Percentiles rank a stretch among this genome's conserved stretches.
These are phyloP conservation scores for Lophura nycthemera DNA, from an alignment of 2,113 vertebrate genomes.

Conservation along the genomic window DNA sequence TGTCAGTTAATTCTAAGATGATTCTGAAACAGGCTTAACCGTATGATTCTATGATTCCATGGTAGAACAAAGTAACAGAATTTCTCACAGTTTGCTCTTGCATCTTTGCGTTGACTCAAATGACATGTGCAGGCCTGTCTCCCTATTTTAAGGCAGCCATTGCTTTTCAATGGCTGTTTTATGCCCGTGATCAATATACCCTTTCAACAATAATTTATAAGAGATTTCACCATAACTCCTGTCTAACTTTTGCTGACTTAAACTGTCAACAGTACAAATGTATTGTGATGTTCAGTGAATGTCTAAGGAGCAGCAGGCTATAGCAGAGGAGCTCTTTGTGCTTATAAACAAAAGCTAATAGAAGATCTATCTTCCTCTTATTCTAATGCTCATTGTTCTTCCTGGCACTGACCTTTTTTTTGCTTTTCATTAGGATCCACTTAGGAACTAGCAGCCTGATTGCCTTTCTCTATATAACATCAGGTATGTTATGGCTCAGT, in stretches of 20 bases:
- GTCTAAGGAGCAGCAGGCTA: neutral
- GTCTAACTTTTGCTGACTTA: conserved; percentile 32
- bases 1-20: neutral
- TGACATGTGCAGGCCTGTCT: neutral
- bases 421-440: conserved; percentile 5
- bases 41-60: no score
- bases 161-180: conserved; percentile 16
- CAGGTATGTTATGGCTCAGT: neutral
- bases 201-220: conserved; percentile 33
- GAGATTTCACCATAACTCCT: neutral
- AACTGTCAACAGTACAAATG: conserved; percentile 21
- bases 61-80: neutral
- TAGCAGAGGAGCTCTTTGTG: neutral
- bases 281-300: neutral
- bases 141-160: neutral
- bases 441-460: conserved; percentile 34
- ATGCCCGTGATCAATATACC: neutral
- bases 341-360: neutral
- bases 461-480: neutral
- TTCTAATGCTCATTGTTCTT: conserved; percentile 23
- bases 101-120: neutral
- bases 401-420: neutral
- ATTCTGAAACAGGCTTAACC: neutral
- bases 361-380: neutral
- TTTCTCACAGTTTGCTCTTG: neutral